Conservation (phyloP, 2,888 invertebrate genomes). For the Phragmatobia fuliginosa region DNA sequence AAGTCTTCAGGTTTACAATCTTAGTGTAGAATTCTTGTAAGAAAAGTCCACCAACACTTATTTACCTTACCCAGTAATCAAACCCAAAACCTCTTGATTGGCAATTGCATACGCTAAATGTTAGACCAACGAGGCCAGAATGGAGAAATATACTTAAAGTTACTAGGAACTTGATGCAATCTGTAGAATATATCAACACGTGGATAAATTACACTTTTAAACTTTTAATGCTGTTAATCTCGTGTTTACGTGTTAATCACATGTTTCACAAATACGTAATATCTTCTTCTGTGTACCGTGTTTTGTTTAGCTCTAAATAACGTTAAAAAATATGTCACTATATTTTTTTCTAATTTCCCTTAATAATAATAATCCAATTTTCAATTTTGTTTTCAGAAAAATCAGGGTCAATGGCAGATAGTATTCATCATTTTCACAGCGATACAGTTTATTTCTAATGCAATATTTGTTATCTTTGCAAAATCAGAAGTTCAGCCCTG, state of each 20-base stretch:
- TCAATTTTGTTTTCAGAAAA: constrained; percentile 46
- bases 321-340: too few species aligned
- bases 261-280: too few species aligned
- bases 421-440: constrained; percentile 89
- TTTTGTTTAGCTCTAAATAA: too few species aligned
- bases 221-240: neutral
- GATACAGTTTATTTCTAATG: constrained; percentile 87
- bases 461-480: constrained; percentile 88
- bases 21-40: too few species aligned
- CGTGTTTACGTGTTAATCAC: neutral
- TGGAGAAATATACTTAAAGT: neutral
- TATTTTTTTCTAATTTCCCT: neutral
- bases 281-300: too few species aligned
- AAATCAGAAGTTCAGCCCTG: constrained; percentile 89
- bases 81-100: too few species aligned
- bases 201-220: neutral
- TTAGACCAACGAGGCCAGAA: too few species aligned
- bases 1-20: too few species aligned
- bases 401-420: constrained; percentile 86
- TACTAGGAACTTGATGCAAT: neutral
- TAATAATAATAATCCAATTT: neutral
- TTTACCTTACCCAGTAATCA: too few species aligned
- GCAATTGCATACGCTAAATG: too few species aligned
- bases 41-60: too few species aligned
- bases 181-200: neutral